phyloP scores from a whole-genome alignment of 2,888 invertebrate species.

The Cheilosia urbana region DNA sequence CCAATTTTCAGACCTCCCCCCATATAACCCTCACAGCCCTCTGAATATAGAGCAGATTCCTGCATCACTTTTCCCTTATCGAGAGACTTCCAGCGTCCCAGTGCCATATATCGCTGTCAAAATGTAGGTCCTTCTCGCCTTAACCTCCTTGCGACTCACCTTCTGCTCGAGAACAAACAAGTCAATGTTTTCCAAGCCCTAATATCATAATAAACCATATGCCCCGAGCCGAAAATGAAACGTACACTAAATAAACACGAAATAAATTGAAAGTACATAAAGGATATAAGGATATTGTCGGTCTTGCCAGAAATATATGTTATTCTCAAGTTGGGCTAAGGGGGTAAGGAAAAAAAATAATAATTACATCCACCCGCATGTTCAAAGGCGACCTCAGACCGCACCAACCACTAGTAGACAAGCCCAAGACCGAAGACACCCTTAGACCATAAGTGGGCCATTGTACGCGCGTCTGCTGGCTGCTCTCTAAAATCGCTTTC shows the following conservation, averaged over 20 bases:
- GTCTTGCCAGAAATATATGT: slow-evolving; percentile 67
- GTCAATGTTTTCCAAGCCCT: slow-evolving; percentile 19
- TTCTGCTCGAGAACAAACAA: slow-evolving; percentile 41
- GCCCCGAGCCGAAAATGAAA: slow-evolving; percentile 60
- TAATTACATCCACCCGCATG: slow-evolving; percentile 52
- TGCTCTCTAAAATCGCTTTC: slow-evolving; percentile 72
- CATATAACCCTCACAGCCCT: too few species aligned
- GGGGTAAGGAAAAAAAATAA: slow-evolving; percentile 14
- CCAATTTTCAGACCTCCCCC: too few species aligned
- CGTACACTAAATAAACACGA: slow-evolving; percentile 72
- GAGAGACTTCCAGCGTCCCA: too few species aligned
- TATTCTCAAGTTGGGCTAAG: slow-evolving; percentile 41
- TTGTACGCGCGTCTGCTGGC: slow-evolving; percentile 31
- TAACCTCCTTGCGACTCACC: slow-evolving; percentile 19
- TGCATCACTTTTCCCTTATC: background rate
- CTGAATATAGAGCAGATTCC: too few species aligned
- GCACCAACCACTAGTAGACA: slow-evolving; percentile 10
- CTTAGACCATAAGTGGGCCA: slow-evolving; percentile 60
- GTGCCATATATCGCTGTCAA: too few species aligned
- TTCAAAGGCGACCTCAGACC: slow-evolving; percentile 50
- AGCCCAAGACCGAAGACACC: slow-evolving; percentile 4
- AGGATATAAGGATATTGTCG: slow-evolving; percentile 62
- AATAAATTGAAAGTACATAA: slow-evolving; percentile 75
- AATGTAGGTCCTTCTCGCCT: background rate
- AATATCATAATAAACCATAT: slow-evolving; percentile 53